A percentile compares a stretch with the other conserved stretches of the same genome.
phyloP scores from a whole-genome alignment of 2,113 vertebrate species.

The Sorex araneus region DNA sequence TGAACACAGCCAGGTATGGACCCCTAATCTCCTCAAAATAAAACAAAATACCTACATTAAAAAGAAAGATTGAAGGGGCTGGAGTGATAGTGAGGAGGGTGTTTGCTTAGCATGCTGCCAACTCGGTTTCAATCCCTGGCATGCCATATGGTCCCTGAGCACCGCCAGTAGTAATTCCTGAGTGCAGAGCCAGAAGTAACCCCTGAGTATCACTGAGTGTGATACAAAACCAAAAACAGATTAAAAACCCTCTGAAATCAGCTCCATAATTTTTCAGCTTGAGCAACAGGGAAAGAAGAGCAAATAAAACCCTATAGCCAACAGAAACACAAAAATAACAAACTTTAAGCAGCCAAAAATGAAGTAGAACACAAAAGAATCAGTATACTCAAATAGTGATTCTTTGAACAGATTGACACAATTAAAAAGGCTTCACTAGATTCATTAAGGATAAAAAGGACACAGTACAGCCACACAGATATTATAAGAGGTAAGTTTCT shows the following conservation, averaged over 20 bases:
- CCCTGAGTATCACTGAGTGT: no score
- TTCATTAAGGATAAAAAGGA: not conserved
- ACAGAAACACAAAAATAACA: conserved; percentile 27
- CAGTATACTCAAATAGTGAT: conserved; percentile 14
- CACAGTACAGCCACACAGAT: no score
- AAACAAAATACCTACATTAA: conserved; percentile 1
- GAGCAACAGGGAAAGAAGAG: not conserved
- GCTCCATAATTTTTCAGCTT: not conserved
- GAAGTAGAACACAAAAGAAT: not conserved
- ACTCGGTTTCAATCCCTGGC: no score
- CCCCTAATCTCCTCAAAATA: not conserved
- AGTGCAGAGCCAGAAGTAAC: no score
- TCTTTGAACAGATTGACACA: conserved; percentile 32
- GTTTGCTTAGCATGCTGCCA: no score
- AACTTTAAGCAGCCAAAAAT: conserved; percentile 30
- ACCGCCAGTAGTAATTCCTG: no score
- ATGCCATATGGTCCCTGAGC: no score
- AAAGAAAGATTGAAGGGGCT: not conserved
- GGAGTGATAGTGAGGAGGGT: no score
- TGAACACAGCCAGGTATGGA: no score
- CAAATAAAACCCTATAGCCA: conserved; percentile 40
- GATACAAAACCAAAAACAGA: no score
- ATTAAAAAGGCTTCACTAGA: conserved; percentile 20
- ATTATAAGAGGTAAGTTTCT: no score
- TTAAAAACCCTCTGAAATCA: conserved; percentile 20